Evolutionary conservation across 2,113 vertebrate genomes (phyloP).

Genomic region (Otus sunia): DNA sequence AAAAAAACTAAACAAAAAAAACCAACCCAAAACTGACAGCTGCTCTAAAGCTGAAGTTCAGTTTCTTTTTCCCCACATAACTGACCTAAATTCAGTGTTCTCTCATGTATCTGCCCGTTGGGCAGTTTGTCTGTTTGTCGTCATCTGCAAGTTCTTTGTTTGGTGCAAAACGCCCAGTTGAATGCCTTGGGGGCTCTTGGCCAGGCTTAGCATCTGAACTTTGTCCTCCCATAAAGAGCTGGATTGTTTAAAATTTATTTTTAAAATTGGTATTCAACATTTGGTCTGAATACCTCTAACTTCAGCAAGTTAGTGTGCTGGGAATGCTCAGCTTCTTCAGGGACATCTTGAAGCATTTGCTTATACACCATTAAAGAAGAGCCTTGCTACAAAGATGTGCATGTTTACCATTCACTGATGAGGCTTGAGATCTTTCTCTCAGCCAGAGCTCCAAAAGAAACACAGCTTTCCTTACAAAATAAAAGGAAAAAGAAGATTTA

Average conservation of each 20-base stretch:
- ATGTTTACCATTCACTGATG: not conserved
- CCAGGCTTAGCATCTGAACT: not conserved
- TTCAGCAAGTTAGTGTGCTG: not conserved
- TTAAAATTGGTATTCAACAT: not conserved
- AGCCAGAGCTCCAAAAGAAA: not conserved
- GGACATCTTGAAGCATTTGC: not conserved
- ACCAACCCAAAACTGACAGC: not conserved
- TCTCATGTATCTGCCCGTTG: not conserved
- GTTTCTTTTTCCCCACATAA: conserved; percentile 31
- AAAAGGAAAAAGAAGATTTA: not conserved
- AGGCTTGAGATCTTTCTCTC: not conserved
- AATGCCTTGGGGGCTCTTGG: conserved; percentile 4
- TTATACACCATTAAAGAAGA: not conserved
- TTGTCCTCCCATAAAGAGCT: conserved; percentile 13
- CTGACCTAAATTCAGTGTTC: conserved; percentile 49
- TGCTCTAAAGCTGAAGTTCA: conserved; percentile 4
- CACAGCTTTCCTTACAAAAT: not conserved
- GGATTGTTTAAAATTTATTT: conserved; percentile 40
- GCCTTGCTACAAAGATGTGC: not conserved
- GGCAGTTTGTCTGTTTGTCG: not conserved
- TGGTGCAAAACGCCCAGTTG: not conserved
- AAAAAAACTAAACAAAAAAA: not conserved
- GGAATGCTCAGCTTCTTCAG: not conserved
- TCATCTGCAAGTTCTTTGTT: conserved; percentile 36
- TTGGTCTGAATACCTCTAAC: not conserved